Percentiles rank a stretch among this genome's conserved stretches.
These are phyloP conservation scores for Erannis defoliaria DNA, from an alignment of 2,888 invertebrate genomes.

Conservation along the genomic window DNA sequence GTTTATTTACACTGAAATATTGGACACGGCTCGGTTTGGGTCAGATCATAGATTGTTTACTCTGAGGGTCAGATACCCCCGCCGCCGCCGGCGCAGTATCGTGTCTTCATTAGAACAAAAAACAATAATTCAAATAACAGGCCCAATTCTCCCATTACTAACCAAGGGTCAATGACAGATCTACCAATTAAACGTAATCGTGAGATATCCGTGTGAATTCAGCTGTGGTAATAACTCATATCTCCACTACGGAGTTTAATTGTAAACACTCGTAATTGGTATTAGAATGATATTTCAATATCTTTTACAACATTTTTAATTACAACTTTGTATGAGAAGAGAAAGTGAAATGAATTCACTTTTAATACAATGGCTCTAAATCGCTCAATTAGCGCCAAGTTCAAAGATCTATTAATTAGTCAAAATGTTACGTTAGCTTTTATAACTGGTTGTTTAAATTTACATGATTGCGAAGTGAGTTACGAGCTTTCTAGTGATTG, in stretches of 20 bases:
- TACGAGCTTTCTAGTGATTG: slow-evolving; percentile 32
- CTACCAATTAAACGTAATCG: slow-evolving; percentile 26
- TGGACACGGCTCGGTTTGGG: no score
- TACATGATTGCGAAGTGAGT: slow-evolving; percentile 16
- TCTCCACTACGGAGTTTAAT: slow-evolving; percentile 10
- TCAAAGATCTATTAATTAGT: slow-evolving; percentile 41
- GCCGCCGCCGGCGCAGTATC: background rate
- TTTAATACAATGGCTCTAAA: slow-evolving; percentile 42
- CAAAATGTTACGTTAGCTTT: slow-evolving; percentile 32
- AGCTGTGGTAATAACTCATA: slow-evolving; percentile 10
- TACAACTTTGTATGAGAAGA: slow-evolving; percentile 52
- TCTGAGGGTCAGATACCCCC: background rate
- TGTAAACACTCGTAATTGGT: slow-evolving; percentile 33
- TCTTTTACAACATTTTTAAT: slow-evolving; percentile 52
- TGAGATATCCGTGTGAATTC: slow-evolving; percentile 28
- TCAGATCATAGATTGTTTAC: no score
- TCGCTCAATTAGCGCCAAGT: slow-evolving; percentile 42
- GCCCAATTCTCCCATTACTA: slow-evolving; percentile 9
- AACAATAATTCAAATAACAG: slow-evolving; percentile 8
- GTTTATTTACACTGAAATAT: no score
- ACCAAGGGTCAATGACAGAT: slow-evolving; percentile 31
- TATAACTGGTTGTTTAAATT: slow-evolving; percentile 33
- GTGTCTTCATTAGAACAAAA: background rate
- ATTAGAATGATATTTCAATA: slow-evolving; percentile 40
- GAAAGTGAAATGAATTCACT: slow-evolving; percentile 58